Percentiles rank a stretch among this genome's conserved stretches.
phyloP scores from a whole-genome alignment of 2,888 invertebrate genomes.

The Macaria liturata region DNA sequence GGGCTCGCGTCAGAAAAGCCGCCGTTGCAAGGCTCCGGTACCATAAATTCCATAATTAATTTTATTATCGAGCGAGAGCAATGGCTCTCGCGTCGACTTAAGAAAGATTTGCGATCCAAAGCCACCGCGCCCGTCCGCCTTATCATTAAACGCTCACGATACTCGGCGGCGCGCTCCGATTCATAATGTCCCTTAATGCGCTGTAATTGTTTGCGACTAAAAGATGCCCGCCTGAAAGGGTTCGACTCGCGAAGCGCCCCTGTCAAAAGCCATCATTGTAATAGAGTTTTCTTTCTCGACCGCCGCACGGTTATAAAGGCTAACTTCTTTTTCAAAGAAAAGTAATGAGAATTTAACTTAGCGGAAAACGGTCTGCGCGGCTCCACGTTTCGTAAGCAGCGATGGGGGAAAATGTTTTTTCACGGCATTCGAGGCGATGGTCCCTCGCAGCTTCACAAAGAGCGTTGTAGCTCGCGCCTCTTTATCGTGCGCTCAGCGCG shows the following conservation, averaged over 20 bases:
- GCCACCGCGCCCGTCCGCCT: slow-evolving; percentile 62
- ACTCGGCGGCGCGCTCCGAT: slow-evolving; percentile 53
- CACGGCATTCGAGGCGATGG: slow-evolving; percentile 59
- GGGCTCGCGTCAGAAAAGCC: slow-evolving; percentile 50
- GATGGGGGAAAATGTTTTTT: slow-evolving; percentile 68
- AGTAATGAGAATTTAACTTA: slow-evolving; percentile 80
- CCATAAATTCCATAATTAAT: slow-evolving; percentile 77
- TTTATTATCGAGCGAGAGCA: slow-evolving; percentile 69
- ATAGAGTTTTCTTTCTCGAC: slow-evolving; percentile 71
- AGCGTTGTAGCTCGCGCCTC: slow-evolving; percentile 34
- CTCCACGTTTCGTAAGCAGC: slow-evolving; percentile 56
- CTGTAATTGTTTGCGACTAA: slow-evolving; percentile 70
- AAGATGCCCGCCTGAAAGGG: slow-evolving; percentile 60
- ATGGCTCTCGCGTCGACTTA: slow-evolving; percentile 73
- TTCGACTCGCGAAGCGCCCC: slow-evolving; percentile 50
- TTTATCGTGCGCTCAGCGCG: slow-evolving; percentile 65
- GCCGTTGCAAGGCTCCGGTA: slow-evolving; percentile 42
- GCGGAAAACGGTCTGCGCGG: slow-evolving; percentile 70
- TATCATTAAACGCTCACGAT: slow-evolving; percentile 74
- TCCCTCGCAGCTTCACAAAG: slow-evolving; percentile 61
- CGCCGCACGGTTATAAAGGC: slow-evolving; percentile 68
- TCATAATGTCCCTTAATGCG: slow-evolving; percentile 61
- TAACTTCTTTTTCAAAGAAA: slow-evolving; percentile 75
- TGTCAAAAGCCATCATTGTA: slow-evolving; percentile 73
- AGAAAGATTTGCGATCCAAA: slow-evolving; percentile 71